Evolutionary conservation across 2,113 vertebrate genomes (phyloP).

Genomic region (Mohoua ochrocephala): DNA sequence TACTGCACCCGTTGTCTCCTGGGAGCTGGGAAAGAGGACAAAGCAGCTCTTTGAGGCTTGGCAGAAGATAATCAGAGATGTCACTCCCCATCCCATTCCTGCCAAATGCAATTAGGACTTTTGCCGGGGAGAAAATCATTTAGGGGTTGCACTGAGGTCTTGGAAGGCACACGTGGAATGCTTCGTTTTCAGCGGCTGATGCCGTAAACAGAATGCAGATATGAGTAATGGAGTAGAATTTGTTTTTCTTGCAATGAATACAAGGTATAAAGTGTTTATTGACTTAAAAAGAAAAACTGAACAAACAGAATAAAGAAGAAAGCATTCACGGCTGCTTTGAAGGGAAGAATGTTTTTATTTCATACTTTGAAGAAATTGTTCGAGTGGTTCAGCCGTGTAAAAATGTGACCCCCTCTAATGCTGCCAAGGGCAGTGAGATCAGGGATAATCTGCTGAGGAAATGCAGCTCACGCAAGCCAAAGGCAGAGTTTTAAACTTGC

Average conservation of each 20-base stretch:
- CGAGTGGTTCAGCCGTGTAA: constrained; percentile 43
- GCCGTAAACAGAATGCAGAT: background rate
- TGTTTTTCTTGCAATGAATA: constrained; percentile 1
- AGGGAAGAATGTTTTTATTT: constrained; percentile 57
- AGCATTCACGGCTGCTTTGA: constrained; percentile 43
- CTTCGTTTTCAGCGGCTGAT: background rate
- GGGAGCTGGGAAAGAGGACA: constrained; percentile 32
- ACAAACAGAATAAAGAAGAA: constrained; percentile 59
- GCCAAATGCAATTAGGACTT: constrained; percentile 32
- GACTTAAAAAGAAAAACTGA: constrained; percentile 37
- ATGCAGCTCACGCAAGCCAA: constrained; percentile 45
- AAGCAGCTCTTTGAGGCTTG: constrained; percentile 34
- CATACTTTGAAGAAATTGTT: constrained; percentile 58
- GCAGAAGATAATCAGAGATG: constrained; percentile 47
- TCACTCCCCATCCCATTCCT: constrained; percentile 16
- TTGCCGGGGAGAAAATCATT: background rate
- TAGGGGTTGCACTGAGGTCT: background rate
- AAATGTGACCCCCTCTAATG: constrained; percentile 61
- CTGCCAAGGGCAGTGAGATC: constrained; percentile 56
- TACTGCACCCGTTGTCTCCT: background rate
- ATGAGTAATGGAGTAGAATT: background rate
- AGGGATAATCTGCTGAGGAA: constrained; percentile 52
- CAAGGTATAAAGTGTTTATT: constrained; percentile 44
- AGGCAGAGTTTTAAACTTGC: constrained; percentile 17
- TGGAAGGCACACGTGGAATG: background rate